Conservation (phyloP, 1,140 invertebrate species). For the Drosophila ohnishii region DNA sequence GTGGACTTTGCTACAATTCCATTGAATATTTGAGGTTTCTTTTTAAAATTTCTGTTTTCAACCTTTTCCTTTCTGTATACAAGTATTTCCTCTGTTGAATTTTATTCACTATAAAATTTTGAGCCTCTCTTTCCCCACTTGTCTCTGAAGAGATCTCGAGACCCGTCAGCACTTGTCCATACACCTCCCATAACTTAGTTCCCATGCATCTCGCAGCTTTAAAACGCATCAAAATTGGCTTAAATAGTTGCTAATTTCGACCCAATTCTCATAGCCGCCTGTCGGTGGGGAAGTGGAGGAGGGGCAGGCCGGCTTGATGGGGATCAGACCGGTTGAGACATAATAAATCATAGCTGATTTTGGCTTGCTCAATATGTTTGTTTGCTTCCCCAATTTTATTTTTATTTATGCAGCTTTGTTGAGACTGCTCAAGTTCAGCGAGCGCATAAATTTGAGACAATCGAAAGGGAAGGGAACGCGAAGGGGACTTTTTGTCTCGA, state of each 20-base stretch:
- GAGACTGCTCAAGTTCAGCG: conserved; percentile 55
- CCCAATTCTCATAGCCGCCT: conserved; percentile 62
- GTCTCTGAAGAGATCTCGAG: conserved; percentile 1
- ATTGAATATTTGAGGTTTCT: not conserved
- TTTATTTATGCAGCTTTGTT: conserved; percentile 38
- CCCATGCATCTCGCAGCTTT: conserved; percentile 29
- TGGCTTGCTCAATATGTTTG: conserved; percentile 56
- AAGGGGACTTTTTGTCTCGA: not conserved
- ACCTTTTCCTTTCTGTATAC: too few relatives aligned
- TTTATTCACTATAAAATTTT: not conserved
- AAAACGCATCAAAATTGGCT: conserved; percentile 52
- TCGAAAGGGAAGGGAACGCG: conserved; percentile 12
- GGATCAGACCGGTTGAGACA: conserved; percentile 30
- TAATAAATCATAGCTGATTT: conserved; percentile 69
- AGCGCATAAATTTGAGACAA: conserved; percentile 62
- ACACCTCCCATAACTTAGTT: conserved; percentile 27
- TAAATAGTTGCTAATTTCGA: conserved; percentile 73
- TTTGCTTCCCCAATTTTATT: conserved; percentile 38
- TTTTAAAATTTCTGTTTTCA: not conserved
- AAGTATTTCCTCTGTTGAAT: not conserved
- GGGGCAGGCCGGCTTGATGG: not conserved
- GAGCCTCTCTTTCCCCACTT: not conserved
- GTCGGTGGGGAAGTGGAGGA: conserved; percentile 13
- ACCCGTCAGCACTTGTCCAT: conserved; percentile 26
- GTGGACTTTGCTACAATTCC: not conserved